Base-by-base conservation (phyloP, 2,888 invertebrate species). In the Drosophila mayaguana region DNA sequence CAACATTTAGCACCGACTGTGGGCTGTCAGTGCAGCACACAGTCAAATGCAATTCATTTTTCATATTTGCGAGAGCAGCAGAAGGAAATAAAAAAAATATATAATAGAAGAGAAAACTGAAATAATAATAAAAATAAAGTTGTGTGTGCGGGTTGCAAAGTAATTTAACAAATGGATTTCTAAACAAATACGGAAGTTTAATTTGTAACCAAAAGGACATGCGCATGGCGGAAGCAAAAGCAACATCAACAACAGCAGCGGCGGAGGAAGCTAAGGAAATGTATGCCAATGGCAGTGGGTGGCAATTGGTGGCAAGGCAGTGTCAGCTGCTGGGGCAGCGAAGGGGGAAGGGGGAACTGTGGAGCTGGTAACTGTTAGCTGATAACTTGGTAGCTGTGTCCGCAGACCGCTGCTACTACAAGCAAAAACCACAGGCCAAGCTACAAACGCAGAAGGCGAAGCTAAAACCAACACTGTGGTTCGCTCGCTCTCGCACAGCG, bases 81-180 rank as follows among this genome's bases (percentile, higher is more conserved):
- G 14, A 20, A 20, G 7, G 2, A 14, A 11, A 43, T 5, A n/a
- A 40, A 51, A 51, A 2, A 55, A 53, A 25, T 28, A 32, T 4
- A 2, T 2, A 28, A 28, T 1, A 11, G 11, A 32, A 32, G 2
- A 3, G 11, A 14, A 25, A 46, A 51, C 38, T 50, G 32, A 34
- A 50, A 50, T 60, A 50, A 60, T 42, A 68, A 75, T 59, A 60
- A 51, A 60, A 61, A 70, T 56, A 65, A 78, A 78, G 79, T 79
- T 76, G 69, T 74, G 76, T 32, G 32, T 32, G 11, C 61, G 71
- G 68, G 88, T 36, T 72, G 79, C 73, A 81, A 89, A 90, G 90
- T 87, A 90, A 88, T 88, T 88, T 90, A 88, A 88, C 89, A 88
- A 90, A 88, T 88, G 90, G 90, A 90, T 90, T 88, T 87, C 88